phyloP scores from a whole-genome alignment of 2,797 vertebrate genomes.

The Acipenser oxyrinchus region DNA sequence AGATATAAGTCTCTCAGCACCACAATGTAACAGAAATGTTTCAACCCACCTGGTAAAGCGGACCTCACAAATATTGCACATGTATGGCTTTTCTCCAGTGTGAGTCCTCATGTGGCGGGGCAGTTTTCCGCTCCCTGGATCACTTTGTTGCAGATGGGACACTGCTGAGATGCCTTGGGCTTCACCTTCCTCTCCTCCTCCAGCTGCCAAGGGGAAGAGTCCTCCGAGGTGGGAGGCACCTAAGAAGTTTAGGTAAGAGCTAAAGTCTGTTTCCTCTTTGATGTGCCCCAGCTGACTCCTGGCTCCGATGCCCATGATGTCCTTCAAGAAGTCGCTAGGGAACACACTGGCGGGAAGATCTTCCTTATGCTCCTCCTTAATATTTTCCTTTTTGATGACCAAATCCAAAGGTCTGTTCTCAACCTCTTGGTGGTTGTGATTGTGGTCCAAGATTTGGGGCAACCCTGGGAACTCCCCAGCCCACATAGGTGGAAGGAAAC shows the following conservation, averaged over 20 bases:
- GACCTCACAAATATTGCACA: conserved; percentile 97
- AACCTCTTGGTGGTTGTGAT: conserved; percentile 39
- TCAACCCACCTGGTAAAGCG: conserved; percentile 88
- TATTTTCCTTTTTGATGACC: conserved; percentile 84
- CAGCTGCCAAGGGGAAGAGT: conserved; percentile 90
- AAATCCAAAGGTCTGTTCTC: conserved; percentile 79
- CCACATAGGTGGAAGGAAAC: conserved; percentile 90
- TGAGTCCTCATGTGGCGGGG: conserved; percentile 96
- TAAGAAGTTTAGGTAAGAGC: conserved; percentile 87
- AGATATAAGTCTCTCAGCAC: no score
- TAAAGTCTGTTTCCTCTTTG: conserved; percentile 86
- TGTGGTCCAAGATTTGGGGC: conserved; percentile 68
- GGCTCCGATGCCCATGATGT: conserved; percentile 70
- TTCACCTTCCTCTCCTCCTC: conserved; percentile 95
- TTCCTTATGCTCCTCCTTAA: conserved; percentile 91
- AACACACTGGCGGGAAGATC: conserved; percentile 71
- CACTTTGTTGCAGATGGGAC: conserved; percentile 96
- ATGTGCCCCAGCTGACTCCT: conserved; percentile 69
- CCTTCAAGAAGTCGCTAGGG: conserved; percentile 82
- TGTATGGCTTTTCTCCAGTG: conserved; percentile 96
- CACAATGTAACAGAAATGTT: background rate
- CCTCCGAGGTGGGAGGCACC: conserved; percentile 81
- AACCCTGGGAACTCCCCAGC: conserved; percentile 75
- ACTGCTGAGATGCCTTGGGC: conserved; percentile 95
- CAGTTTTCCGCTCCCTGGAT: conserved; percentile 98